Conservation (phyloP, 2,888 invertebrate genomes). For the Prosopocoilus inquinatus region DNA sequence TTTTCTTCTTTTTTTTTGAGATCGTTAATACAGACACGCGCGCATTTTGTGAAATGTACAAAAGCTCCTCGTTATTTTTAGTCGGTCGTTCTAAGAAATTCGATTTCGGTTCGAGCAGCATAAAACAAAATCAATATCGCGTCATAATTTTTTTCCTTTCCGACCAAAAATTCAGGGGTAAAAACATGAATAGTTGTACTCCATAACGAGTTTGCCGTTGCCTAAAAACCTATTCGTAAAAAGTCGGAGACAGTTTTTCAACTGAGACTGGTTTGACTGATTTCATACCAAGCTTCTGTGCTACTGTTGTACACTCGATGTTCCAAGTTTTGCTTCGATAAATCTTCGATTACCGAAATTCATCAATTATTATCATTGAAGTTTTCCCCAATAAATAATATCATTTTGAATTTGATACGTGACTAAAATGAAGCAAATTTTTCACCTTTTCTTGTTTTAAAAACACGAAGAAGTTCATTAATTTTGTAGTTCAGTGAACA, state of each 20-base stretch:
- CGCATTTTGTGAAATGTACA: not conserved
- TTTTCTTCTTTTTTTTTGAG: too few relatives aligned
- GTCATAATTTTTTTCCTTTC: conserved; percentile 39
- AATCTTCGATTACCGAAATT: not conserved
- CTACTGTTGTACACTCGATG: conserved; percentile 24
- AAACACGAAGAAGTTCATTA: not conserved
- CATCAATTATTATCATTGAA: not conserved
- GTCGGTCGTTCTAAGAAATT: not conserved
- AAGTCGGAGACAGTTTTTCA: conserved; percentile 48
- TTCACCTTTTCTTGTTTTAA: conserved; percentile 2
- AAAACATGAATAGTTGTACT: conserved; percentile 43
- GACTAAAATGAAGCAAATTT: not conserved
- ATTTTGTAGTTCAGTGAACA: conserved; percentile 29
- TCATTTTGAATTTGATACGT: not conserved
- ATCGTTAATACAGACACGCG: too few relatives aligned
- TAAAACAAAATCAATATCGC: conserved; percentile 25
- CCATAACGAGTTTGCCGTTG: conserved; percentile 43
- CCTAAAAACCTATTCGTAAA: conserved; percentile 44
- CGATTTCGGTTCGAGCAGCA: conserved; percentile 1
- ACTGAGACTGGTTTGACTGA: conserved; percentile 44
- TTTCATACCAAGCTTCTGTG: conserved; percentile 40
- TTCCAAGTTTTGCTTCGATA: not conserved
- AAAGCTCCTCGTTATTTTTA: not conserved
- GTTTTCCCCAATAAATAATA: not conserved
- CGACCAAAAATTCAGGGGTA: conserved; percentile 43